phyloP scores from a whole-genome alignment of 1,140 invertebrate genomes.

The Whitmania pigra region DNA sequence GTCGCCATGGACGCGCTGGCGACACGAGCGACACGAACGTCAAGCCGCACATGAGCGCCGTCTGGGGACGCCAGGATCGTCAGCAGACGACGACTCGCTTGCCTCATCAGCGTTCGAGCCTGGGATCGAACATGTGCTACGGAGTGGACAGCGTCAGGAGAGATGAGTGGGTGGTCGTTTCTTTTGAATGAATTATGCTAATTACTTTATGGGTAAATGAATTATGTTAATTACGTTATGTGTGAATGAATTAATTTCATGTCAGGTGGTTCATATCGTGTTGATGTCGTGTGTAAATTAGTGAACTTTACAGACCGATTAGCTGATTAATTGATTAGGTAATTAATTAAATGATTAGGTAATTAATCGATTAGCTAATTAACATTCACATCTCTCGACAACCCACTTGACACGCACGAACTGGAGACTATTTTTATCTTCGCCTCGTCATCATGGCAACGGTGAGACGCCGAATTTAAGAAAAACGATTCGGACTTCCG shows the following conservation, averaged over 20 bases:
- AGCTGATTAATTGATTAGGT: neutral
- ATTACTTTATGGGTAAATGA: neutral
- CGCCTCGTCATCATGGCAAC: no score
- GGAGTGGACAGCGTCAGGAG: neutral
- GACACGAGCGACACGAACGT: neutral
- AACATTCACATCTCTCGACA: no score
- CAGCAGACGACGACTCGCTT: neutral
- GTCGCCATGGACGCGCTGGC: neutral
- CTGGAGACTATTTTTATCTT: no score
- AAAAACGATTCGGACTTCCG: no score
- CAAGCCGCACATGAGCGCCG: neutral
- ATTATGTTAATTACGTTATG: constrained; percentile 1
- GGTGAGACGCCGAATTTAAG: no score
- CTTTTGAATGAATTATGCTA: neutral
- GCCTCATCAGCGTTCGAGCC: neutral
- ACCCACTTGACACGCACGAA: no score
- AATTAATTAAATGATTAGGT: neutral
- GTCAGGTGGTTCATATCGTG: no score
- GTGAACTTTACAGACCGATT: no score
- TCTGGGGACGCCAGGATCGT: neutral
- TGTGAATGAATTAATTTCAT: no score
- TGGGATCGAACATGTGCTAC: constrained; percentile 3
- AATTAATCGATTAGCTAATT: neutral
- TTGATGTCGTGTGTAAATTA: no score
- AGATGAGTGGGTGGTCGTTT: neutral